Evolutionary conservation across 2,888 invertebrate species (phyloP), one percentile per base, ranked within the genome.

Genomic region (Hesperia comma): DNA sequence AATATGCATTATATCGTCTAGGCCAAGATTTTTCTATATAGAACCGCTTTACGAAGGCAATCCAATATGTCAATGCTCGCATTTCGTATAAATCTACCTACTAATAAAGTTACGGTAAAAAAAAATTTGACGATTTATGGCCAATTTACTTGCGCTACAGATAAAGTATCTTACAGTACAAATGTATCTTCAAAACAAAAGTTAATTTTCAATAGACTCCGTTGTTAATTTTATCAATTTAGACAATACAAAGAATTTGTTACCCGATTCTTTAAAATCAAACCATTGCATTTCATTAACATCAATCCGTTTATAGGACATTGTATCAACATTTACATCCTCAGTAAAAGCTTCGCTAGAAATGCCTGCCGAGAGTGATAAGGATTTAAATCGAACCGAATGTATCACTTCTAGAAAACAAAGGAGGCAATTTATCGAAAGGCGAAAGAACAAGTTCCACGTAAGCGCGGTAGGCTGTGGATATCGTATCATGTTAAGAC

Each of bases 401-500:
- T 66, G 60, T 54, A 66, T 66, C 66, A 66, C 60, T 54, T 41
- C 43, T 66, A 66, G 66, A 66, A 66, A 60, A 66, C 66, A 66
- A 66, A 66, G 66, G n/a, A 46, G 60, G 60, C 49, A 60, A 66
- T 66, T 66, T 66, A 53, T 66, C 60, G 60, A 66, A 60, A 64
- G 58, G 46, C 60, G 66, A 60, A 60, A 60, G 70, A 75, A 75
- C 79, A 77, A 77, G 75, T 78, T 78, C 75, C 77, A 80, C 82
- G 84, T 85, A 84, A 84, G 79, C 80, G 82, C 83, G 81, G 84
- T 80, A 82, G 83, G 77, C 80, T 77, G 71, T 76, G 79, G 79
- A 80, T 83, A 82, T 73, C 76, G 77, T 82, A 85, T 86, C 87
- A 80, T 85, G 88, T 90, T 87, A 87, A 87, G 87, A 89, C 85